Evolutionary conservation across 2,797 vertebrate genomes (phyloP), one percentile per base, ranked within the genome.

Genomic region (Brotogeris chrysoptera): DNA sequence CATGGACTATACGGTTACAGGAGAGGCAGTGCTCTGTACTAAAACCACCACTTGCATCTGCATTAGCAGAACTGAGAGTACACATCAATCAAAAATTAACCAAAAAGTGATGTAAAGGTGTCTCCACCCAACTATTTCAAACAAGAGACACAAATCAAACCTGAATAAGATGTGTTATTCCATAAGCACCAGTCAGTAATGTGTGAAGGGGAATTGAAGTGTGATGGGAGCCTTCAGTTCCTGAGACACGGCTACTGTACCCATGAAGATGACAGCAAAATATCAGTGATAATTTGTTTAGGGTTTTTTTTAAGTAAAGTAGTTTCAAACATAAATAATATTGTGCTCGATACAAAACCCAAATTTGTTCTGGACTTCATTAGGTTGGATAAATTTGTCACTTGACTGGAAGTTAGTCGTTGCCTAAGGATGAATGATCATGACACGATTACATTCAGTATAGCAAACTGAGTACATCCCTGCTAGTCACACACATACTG

Each of bases 351-450:
- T 77, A 82, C 16, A 76, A 91, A 76, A n/a, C n/a, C 30, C 49
- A 73, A 83, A 57, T 57, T 57, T 91, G 30, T 74, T 86, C 57
- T 77, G 64, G 64, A 82, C 47, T 83, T 94, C 80, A 80, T 83
- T 93, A 44, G 30, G 6, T 64, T 55, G 36, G 55, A 66, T 82
- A 60, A 82, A 94, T 92, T 88, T 88, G 47, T 88, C 61, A 57
- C 69, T 47, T 36, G 57, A 41, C 66, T 90, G 61, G 76, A 82
- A 79, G 68, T 41, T 53, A 88, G 68, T 43, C 13, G 19, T 61
- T 71, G 85, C 92, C 76, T 91, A 68, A 90, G 86, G 72, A 92
- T 55, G 72, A 94, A 90, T 5, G 25, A 80, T 93, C 47, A 10
- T 34, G 52, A 61, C 61, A 55, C 8, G 16, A 80, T 85, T 88